Conservation (phyloP, 2,113 vertebrate genomes). For the Cryptomyrus ogoouensis region DNA sequence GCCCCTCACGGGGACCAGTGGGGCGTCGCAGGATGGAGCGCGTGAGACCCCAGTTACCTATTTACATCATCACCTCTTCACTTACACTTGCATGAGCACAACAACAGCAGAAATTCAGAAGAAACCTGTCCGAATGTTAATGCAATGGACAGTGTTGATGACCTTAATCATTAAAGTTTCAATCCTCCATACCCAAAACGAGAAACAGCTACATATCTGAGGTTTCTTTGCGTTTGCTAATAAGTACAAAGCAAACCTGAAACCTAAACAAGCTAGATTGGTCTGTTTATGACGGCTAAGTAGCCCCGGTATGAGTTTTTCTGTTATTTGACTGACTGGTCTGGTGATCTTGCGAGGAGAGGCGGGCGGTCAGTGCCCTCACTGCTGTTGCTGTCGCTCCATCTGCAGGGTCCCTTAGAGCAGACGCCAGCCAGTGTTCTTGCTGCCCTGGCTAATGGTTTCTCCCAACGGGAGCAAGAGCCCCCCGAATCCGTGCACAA, state of each 20-base stretch:
- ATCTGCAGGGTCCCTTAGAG: constrained; percentile 60
- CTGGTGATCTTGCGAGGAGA: background rate
- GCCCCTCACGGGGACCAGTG: constrained; percentile 32
- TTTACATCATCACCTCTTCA: background rate
- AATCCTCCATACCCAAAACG: background rate
- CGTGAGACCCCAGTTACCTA: constrained; percentile 35
- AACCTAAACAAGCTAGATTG: background rate
- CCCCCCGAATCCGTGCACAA: constrained; percentile 63
- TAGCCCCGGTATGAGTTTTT: background rate
- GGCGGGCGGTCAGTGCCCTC: background rate
- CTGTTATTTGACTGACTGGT: background rate
- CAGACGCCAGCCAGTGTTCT: constrained; percentile 58
- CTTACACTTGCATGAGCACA: background rate
- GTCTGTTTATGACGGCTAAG: background rate
- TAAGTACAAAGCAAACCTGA: background rate
- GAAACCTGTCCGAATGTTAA: background rate
- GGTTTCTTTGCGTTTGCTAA: background rate
- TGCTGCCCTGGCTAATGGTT: constrained; percentile 68
- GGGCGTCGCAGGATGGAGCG: constrained; percentile 45
- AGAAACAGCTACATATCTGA: background rate
- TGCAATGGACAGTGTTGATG: background rate
- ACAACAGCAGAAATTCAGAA: background rate
- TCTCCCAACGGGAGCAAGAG: constrained; percentile 64
- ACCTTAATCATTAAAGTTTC: background rate
- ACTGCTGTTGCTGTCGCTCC: background rate